Percentiles rank a stretch among this genome's conserved stretches.
Conservation (phyloP, 2,888 invertebrate species). For the Lutraria lutraria region DNA sequence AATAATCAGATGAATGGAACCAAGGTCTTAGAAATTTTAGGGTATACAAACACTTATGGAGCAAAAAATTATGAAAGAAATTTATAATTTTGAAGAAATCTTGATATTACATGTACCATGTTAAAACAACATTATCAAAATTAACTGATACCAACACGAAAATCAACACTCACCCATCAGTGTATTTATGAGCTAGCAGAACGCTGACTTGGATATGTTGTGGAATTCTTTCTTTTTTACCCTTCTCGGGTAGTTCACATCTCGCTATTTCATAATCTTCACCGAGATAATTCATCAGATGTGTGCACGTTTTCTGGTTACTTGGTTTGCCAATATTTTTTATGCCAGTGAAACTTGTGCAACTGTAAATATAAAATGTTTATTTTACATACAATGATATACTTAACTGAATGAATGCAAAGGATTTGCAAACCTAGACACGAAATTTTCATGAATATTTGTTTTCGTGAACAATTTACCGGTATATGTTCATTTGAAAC, state of each 20-base stretch:
- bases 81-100: too few relatives aligned
- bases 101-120: too few relatives aligned
- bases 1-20: too few relatives aligned
- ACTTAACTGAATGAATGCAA: too few relatives aligned
- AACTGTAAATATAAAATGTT: constrained; percentile 66
- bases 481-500: too few relatives aligned
- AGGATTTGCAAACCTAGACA: too few relatives aligned
- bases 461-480: too few relatives aligned
- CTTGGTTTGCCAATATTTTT: constrained; percentile 71
- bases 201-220: constrained; percentile 77
- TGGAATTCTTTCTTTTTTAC: constrained; percentile 70
- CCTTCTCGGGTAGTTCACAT: constrained; percentile 71
- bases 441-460: too few relatives aligned
- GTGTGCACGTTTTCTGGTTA: constrained; percentile 82
- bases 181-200: constrained; percentile 83
- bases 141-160: too few relatives aligned
- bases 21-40: background rate
- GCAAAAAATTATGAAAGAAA: background rate
- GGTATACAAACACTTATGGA: background rate
- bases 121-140: too few relatives aligned
- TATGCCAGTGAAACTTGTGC: constrained; percentile 72
- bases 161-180: constrained; percentile 76
- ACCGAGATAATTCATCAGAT: constrained; percentile 81
- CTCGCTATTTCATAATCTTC: constrained; percentile 81
- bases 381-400: too few relatives aligned